phyloP scores from a whole-genome alignment of 2,888 invertebrate species.

The Mythimna albipuncta region DNA sequence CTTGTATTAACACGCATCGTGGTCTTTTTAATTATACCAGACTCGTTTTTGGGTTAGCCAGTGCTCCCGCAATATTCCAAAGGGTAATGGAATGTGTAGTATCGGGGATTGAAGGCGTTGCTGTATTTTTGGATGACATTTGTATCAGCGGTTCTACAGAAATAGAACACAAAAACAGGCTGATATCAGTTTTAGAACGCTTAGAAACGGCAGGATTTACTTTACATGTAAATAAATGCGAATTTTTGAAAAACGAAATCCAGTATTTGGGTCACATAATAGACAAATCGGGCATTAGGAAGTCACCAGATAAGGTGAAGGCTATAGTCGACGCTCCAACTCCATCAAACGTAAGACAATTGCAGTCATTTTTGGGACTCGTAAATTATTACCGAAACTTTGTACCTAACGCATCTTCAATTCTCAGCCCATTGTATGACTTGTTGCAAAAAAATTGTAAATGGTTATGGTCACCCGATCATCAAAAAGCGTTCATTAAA shows the following conservation, averaged over 20 bases:
- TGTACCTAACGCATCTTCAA: neutral
- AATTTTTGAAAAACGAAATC: too few species aligned
- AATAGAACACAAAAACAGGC: too few species aligned
- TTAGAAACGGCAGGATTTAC: too few species aligned
- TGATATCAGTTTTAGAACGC: too few species aligned
- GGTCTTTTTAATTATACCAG: slow-evolving; percentile 1
- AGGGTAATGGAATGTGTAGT: neutral
- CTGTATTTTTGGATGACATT: neutral
- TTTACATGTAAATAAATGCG: too few species aligned
- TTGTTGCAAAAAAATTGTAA: neutral
- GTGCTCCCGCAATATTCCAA: neutral
- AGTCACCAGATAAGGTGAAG: neutral
- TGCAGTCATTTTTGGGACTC: neutral
- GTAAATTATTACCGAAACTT: neutral
- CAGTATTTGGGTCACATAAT: neutral
- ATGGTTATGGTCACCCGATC: neutral
- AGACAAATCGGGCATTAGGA: neutral
- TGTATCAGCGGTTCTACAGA: too few species aligned
- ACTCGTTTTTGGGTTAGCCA: neutral
- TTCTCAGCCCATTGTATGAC: neutral
- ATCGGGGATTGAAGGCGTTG: neutral
- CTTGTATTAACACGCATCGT: slow-evolving; percentile 6
- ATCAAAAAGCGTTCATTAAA: neutral
- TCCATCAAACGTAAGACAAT: neutral
- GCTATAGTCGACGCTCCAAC: neutral